Evolutionary conservation across 2,888 invertebrate species (phyloP).

Genomic region (Sympetrum striolatum): DNA sequence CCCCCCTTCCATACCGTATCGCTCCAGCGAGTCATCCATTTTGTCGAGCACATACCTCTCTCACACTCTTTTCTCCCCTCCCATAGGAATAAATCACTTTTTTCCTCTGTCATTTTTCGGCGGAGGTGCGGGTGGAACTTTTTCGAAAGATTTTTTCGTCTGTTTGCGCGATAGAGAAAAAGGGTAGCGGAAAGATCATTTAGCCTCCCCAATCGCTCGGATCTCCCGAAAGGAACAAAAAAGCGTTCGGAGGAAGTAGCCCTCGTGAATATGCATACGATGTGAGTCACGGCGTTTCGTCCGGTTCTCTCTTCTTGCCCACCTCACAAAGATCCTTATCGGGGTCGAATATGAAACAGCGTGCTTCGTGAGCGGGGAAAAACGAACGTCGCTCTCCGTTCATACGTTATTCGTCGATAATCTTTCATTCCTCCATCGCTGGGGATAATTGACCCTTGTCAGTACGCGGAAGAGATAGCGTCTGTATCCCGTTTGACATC

Average conservation of each 20-base stretch:
- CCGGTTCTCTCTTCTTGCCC: neutral
- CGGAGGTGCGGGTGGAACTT: neutral
- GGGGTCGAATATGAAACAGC: slow-evolving; percentile 18
- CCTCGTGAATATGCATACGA: slow-evolving; percentile 34
- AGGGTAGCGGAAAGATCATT: slow-evolving; percentile 19
- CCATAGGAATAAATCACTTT: neutral
- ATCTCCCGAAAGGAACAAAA: neutral
- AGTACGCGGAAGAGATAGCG: neutral
- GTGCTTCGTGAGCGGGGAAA: neutral
- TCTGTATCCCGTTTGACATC: neutral
- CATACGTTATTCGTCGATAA: neutral
- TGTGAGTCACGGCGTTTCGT: slow-evolving; percentile 10
- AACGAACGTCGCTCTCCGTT: neutral
- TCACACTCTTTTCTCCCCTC: neutral
- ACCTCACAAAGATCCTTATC: slow-evolving; percentile 10
- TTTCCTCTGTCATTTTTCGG: neutral
- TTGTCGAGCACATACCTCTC: neutral
- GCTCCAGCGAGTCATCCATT: neutral
- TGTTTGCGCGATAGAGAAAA: neutral
- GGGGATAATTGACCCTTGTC: neutral
- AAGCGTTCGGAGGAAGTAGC: neutral
- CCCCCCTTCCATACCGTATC: neutral
- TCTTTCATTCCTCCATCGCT: neutral
- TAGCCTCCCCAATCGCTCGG: slow-evolving; percentile 2
- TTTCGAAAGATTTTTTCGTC: neutral